A percentile compares a stretch with the other conserved stretches of the same genome.
phyloP scores from a whole-genome alignment of 2,888 invertebrate genomes.

The Steinernema carpocapsae region DNA sequence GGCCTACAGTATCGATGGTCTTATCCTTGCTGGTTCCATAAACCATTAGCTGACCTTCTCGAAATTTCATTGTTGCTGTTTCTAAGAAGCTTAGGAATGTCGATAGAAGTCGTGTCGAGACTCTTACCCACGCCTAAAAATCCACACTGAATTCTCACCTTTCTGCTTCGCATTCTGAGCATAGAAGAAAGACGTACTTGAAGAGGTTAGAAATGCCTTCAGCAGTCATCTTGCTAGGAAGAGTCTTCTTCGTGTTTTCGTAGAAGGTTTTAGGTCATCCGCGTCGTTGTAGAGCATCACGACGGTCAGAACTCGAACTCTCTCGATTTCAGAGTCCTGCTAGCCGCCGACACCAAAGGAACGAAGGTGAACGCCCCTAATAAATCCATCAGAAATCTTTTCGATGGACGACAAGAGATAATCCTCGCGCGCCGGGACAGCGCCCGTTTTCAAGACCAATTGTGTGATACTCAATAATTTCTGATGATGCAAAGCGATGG shows the following conservation, averaged over 20 bases:
- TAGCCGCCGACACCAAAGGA: background rate
- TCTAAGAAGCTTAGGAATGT: background rate
- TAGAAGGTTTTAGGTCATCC: background rate
- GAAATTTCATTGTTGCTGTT: background rate
- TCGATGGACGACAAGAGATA: too few relatives aligned
- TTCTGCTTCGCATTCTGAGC: background rate
- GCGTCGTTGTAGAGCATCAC: background rate
- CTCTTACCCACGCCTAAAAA: background rate
- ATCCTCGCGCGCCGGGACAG: too few relatives aligned
- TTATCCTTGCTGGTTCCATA: background rate
- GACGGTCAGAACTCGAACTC: background rate
- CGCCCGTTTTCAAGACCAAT: too few relatives aligned
- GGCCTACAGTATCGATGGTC: background rate
- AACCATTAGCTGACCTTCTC: slow-evolving; percentile 4
- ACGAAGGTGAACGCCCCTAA: background rate
- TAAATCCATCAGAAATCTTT: slow-evolving; percentile 81
- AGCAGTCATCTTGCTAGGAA: background rate
- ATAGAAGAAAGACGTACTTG: background rate
- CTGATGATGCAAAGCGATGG: background rate
- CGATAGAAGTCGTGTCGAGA: background rate
- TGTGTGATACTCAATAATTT: background rate
- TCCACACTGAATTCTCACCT: too few relatives aligned
- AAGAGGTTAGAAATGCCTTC: background rate
- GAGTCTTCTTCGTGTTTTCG: background rate
- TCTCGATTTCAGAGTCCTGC: background rate